Evolutionary conservation across 1,140 invertebrate genomes (phyloP).

Genomic region (Riptortus pedestris): DNA sequence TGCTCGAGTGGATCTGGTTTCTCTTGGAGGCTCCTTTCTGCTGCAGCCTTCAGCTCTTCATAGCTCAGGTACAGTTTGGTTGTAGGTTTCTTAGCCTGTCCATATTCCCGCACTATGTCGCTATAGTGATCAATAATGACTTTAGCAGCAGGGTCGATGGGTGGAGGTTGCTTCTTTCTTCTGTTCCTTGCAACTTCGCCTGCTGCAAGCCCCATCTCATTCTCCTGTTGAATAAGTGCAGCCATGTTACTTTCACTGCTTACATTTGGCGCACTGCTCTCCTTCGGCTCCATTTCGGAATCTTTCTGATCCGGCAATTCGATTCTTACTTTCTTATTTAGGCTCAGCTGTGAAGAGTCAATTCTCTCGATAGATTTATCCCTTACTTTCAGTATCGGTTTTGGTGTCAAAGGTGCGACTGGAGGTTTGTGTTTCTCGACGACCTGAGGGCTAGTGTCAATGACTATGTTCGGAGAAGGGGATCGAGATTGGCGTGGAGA

Average conservation of each 20-base stretch:
- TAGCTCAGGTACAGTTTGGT: slow-evolving; percentile 48
- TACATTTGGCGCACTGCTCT: not conserved
- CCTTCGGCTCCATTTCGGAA: not conserved
- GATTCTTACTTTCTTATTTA: slow-evolving; percentile 31
- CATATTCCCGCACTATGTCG: slow-evolving; percentile 61
- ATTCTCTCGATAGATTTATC: not conserved
- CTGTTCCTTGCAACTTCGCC: slow-evolving; percentile 30
- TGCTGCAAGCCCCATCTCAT: slow-evolving; percentile 24
- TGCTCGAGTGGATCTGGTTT: not conserved
- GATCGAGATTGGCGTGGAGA: not conserved
- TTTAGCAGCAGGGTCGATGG: slow-evolving; percentile 37
- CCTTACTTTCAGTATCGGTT: slow-evolving; percentile 30
- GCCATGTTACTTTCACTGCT: not conserved
- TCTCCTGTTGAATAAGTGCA: slow-evolving; percentile 18
- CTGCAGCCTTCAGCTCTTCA: slow-evolving; percentile 50
- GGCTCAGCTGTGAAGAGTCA: slow-evolving; percentile 12
- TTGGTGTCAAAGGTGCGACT: slow-evolving; percentile 20
- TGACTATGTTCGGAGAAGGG: slow-evolving; percentile 5
- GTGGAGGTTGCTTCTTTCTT: slow-evolving; percentile 4
- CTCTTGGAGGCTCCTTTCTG: slow-evolving; percentile 34
- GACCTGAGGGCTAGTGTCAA: not conserved
- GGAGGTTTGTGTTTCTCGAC: not conserved
- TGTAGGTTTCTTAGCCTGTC: slow-evolving; percentile 42
- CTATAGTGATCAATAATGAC: slow-evolving; percentile 68
- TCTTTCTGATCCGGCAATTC: slow-evolving; percentile 30